These are phyloP conservation scores for Pinna nobilis DNA, from an alignment of 1,140 invertebrate species.

Conservation along the genomic window DNA sequence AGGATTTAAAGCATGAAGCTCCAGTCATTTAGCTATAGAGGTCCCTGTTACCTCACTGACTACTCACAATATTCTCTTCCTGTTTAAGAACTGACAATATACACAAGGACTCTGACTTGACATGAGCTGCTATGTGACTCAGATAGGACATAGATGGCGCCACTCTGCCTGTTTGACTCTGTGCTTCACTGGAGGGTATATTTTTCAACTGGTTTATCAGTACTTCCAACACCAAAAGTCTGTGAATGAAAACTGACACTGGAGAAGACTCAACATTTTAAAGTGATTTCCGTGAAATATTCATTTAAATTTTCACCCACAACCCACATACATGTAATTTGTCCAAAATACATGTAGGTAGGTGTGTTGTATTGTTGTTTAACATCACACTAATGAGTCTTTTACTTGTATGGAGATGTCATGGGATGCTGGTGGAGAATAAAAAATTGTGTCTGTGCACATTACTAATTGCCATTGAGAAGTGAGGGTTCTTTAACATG, in stretches of 20 bases:
- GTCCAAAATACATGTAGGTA: too few relatives aligned
- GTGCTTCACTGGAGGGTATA: not conserved
- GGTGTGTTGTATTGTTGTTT: too few relatives aligned
- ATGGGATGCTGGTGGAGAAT: too few relatives aligned
- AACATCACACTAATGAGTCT: too few relatives aligned
- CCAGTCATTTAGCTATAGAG: too few relatives aligned
- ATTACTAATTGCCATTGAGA: too few relatives aligned
- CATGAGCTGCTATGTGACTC: not conserved
- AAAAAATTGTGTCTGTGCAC: too few relatives aligned
- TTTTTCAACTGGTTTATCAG: constrained; percentile 25
- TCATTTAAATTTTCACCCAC: not conserved
- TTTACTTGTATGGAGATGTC: too few relatives aligned
- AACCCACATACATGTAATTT: not conserved
- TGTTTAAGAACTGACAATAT: constrained; percentile 19
- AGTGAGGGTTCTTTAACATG: too few relatives aligned
- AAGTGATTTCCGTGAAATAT: not conserved
- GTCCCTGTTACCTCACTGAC: not conserved
- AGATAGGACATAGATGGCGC: constrained; percentile 1
- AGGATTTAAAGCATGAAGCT: too few relatives aligned
- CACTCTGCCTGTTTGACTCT: not conserved
- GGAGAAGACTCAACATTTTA: not conserved
- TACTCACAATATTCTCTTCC: constrained; percentile 16
- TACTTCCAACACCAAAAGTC: constrained; percentile 28
- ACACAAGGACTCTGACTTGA: constrained; percentile 3
- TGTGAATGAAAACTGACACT: not conserved